phyloP scores from a whole-genome alignment of 1,140 invertebrate species.

The Zophobas atratus region DNA sequence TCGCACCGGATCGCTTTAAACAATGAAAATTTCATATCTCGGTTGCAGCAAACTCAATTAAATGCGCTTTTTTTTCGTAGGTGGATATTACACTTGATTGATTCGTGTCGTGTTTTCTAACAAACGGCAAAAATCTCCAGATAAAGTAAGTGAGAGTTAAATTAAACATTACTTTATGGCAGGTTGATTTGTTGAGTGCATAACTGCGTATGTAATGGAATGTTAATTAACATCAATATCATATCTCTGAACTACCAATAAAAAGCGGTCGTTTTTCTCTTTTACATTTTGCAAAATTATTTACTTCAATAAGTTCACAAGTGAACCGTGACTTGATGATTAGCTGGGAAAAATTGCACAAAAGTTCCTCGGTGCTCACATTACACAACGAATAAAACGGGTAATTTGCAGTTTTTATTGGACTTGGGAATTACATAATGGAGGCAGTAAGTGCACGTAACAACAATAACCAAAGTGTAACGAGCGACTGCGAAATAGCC shows the following conservation, averaged over 20 bases:
- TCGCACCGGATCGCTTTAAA: not conserved
- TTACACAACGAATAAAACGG: constrained; percentile 16
- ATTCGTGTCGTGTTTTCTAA: constrained; percentile 34
- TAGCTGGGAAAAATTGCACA: constrained; percentile 26
- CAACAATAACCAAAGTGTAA: too few species aligned
- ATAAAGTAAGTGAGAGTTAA: constrained; percentile 43
- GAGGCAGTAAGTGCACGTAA: not conserved
- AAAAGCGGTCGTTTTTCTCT: not conserved
- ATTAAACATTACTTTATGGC: constrained; percentile 43
- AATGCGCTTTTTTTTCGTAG: constrained; percentile 13
- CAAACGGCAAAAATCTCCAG: constrained; percentile 1
- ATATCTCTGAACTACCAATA: constrained; percentile 21
- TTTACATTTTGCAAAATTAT: constrained; percentile 21
- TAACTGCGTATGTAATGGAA: constrained; percentile 40
- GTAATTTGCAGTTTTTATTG: constrained; percentile 12
- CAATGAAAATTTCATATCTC: not conserved
- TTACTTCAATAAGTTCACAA: constrained; percentile 30
- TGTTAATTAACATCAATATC: constrained; percentile 46
- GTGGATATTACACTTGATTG: constrained; percentile 37
- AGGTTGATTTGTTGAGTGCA: constrained; percentile 45
- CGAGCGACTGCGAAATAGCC: too few species aligned
- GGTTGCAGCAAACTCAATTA: constrained; percentile 41
- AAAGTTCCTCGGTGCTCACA: constrained; percentile 3
- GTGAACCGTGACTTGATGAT: constrained; percentile 42
- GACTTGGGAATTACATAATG: constrained; percentile 9